Evolutionary conservation across 2,888 invertebrate species (phyloP), one percentile per base, ranked within the genome.

Genomic region (Lasioglossum figueresi): DNA sequence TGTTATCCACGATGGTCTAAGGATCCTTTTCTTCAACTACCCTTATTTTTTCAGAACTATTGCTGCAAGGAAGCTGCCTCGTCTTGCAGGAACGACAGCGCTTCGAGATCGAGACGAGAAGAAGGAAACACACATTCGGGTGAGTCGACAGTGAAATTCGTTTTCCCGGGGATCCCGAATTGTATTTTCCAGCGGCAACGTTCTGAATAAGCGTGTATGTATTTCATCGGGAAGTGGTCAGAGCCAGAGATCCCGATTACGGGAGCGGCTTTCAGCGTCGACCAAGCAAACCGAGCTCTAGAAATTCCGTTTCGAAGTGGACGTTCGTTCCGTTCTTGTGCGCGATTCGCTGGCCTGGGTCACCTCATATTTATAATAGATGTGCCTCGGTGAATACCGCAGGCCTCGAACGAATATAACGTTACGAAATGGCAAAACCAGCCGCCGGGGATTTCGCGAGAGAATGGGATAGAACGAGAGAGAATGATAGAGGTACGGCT

Each of bases 341-440:
- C 66, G 75, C 43, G 37, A 56, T 6, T 40, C 40, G 59, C n/a
- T 40, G 31, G 66, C 48, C 76, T 66, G n/a, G 68, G 76, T 68
- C 48, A 52, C 27, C 34, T 52, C 48, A n/a, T 77, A 77, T 77
- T 68, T 77, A 68, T 77, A 77, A 77, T 77, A 66, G 68, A 77
- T 52, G 48, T 34, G 48, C 48, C 45, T 68, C 76, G 76, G 68
- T 68, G 76, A 48, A 66, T 68, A 76, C 34, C 66, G 76, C 45
- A 19, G 34, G 66, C 66, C 76, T n/a, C 45, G 66, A 34, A 37
- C 48, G 74, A 82, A 82, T 77, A 73, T 72, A 83, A 87, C 75
- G 77, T 78, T 56, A 79, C 86, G 76, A 86, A 83, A 87, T 80
- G 80, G 82, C 56, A 78, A 80, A 83, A 45, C 34, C 79, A 70